Evolutionary conservation across 2,888 invertebrate genomes (phyloP), one percentile per base, ranked within the genome.

Genomic region (Rotaria macrura): DNA sequence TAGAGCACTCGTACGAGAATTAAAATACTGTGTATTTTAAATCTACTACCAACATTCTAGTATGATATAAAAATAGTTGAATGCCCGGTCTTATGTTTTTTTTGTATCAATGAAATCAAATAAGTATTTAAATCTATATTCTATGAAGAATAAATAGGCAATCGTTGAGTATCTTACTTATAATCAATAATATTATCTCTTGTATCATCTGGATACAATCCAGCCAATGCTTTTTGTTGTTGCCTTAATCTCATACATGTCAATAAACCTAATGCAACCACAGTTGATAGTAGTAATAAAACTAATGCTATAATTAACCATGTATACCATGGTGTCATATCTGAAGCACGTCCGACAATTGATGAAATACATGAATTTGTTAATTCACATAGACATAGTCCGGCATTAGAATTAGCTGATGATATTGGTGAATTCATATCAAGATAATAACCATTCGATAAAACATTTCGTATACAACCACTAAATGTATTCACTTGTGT

Each of bases 111-210:
- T n/a, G n/a, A n/a, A n/a, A n/a, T n/a, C n/a, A n/a, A n/a, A n/a
- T n/a, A n/a, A n/a, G n/a, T n/a, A n/a, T n/a, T n/a, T n/a, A n/a
- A n/a, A n/a, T n/a, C n/a, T n/a, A n/a, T n/a, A n/a, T n/a, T n/a
- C n/a, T n/a, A n/a, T n/a, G n/a, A n/a, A n/a, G n/a, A n/a, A n/a
- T n/a, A n/a, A n/a, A n/a, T n/a, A n/a, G n/a, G n/a, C n/a, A n/a
- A n/a, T n/a, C n/a, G n/a, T 65, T 17, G 7, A 5, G 34, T 20
- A 34, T 29, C 65, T 65, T 34, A 65, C 65, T 79, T 79, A 79
- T 79, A 79, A 79, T 79, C 79, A 79, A 79, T 79, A 79, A 79
- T 79, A 79, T 79, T 79, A 43, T 79, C 79, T 79, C 79, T 40
- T 12, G 43, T 79, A 79, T 79, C 79, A 79, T 79, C 79, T 79